These are phyloP conservation scores for Alsophila aescularia DNA, from an alignment of 2,888 invertebrate genomes.

Conservation along the genomic window DNA sequence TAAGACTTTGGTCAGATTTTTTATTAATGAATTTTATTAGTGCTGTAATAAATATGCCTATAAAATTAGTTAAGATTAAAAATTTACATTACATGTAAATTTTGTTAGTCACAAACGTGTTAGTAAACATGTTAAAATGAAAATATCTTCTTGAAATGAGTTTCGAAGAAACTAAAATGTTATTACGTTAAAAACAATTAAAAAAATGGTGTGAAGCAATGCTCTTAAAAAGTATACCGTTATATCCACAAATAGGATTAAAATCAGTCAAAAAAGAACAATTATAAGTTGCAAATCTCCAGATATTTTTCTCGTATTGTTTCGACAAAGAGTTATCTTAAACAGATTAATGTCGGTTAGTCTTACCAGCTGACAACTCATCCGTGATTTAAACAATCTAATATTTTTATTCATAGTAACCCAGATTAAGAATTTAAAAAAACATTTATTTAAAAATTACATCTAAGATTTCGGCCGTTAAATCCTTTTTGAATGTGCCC, in stretches of 20 bases:
- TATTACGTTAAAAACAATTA: too few species aligned
- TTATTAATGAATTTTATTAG: not conserved
- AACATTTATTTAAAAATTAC: constrained; percentile 6
- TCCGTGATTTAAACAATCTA: constrained; percentile 43
- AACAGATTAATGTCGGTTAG: constrained; percentile 59
- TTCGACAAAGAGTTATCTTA: constrained; percentile 57
- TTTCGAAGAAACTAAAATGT: too few species aligned
- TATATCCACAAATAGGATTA: constrained; percentile 5
- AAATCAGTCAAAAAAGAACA: constrained; percentile 23
- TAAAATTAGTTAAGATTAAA: not conserved
- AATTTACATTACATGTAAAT: not conserved
- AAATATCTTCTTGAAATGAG: not conserved
- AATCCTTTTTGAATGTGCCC: constrained; percentile 20
- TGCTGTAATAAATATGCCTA: constrained; percentile 11
- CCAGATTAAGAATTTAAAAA: constrained; percentile 40
- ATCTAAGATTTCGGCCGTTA: constrained; percentile 9
- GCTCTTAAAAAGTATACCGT: constrained; percentile 7
- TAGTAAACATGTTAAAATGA: constrained; percentile 10
- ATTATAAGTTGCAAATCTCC: constrained; percentile 39
- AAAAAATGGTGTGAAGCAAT: constrained; percentile 19
- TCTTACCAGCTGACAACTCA: constrained; percentile 40
- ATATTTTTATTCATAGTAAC: constrained; percentile 28
- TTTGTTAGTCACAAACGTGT: constrained; percentile 18
- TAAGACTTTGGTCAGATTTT: not conserved
- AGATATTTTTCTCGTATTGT: constrained; percentile 8